Evolutionary conservation across 2,888 invertebrate species (phyloP), one percentile per base, ranked within the genome.

Genomic region (Eurois occulta): DNA sequence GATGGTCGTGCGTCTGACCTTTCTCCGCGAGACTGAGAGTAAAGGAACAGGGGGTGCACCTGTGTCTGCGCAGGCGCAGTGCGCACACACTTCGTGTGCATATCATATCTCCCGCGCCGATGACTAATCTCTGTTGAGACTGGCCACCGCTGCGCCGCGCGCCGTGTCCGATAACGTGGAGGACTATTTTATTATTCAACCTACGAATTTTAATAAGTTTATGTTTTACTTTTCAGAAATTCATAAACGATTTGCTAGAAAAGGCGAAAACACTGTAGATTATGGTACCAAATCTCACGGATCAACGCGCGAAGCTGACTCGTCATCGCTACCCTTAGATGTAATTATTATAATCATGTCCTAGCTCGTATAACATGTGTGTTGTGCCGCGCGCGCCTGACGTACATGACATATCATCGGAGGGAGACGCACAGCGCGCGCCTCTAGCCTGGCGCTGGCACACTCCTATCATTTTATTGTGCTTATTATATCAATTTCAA

Each of bases 161-260:
- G 10, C 21, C 2, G 21, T 48, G 48, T 8, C 11, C 52, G 52
- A 11, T 11, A 55, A 4, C n/a, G 11, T 11, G n/a, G 24, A 24
- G 24, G n/a, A n/a, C 52, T 55, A 55, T 55, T 55, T n/a, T 55
- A 11, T 16, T 28, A 55, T n/a, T 28, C 7, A n/a, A 16, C 28
- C 16, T 24, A 8, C 38, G 10, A 55, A 21, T 60, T 46, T 52
- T 72, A 71, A 81, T 64, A 13, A n/a, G 21, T 24, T n/a, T n/a
- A 32, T 66, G 21, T 84, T 84, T 80, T 92, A 91, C 90, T 91
- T 98, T 97, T 80, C 97, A 98, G 98, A 98, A 98, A 98, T 99
- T 99, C 96, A 98, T 98, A 94, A 98, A 98, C 94, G 98, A 98
- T 96, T 97, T 99, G 93, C 97, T 99, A 95, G 98, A 98, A 94